phyloP scores from a whole-genome alignment of 1,140 invertebrate genomes.

The Drosophila tani region DNA sequence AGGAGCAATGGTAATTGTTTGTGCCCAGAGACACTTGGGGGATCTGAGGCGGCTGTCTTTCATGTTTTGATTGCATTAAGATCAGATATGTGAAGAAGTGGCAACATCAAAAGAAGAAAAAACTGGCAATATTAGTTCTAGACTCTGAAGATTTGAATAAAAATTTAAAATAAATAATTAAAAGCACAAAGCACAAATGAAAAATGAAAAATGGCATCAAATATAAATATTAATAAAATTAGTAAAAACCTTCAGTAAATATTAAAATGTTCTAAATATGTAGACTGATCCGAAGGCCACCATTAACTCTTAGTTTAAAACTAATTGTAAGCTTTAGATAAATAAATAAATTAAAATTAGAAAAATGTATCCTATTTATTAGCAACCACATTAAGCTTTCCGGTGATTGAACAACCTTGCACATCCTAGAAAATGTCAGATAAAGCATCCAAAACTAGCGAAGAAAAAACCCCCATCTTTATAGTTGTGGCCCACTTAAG shows the following conservation, averaged over 20 bases:
- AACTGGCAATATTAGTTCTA: neutral
- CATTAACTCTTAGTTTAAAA: too few species aligned
- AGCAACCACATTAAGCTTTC: neutral
- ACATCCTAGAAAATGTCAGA: neutral
- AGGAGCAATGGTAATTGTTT: conserved; percentile 14
- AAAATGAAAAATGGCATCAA: too few species aligned
- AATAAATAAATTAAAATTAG: neutral
- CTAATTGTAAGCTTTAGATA: too few species aligned
- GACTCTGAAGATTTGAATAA: neutral
- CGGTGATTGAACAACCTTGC: too few species aligned
- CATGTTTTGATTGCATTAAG: conserved; percentile 11
- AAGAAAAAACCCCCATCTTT: neutral
- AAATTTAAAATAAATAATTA: neutral
- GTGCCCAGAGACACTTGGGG: neutral
- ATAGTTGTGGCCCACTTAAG: conserved; percentile 30
- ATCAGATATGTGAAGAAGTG: neutral
- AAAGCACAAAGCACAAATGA: neutral
- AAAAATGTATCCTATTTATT: too few species aligned
- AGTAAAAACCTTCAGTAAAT: too few species aligned
- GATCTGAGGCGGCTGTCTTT: conserved; percentile 23
- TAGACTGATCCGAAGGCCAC: too few species aligned
- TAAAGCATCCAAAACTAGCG: conserved; percentile 5
- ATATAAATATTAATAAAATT: neutral
- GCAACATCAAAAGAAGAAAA: neutral
- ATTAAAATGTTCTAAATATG: too few species aligned